These are phyloP conservation scores for Epinotia bilunana DNA, from an alignment of 2,888 invertebrate genomes.

Conservation along the genomic window DNA sequence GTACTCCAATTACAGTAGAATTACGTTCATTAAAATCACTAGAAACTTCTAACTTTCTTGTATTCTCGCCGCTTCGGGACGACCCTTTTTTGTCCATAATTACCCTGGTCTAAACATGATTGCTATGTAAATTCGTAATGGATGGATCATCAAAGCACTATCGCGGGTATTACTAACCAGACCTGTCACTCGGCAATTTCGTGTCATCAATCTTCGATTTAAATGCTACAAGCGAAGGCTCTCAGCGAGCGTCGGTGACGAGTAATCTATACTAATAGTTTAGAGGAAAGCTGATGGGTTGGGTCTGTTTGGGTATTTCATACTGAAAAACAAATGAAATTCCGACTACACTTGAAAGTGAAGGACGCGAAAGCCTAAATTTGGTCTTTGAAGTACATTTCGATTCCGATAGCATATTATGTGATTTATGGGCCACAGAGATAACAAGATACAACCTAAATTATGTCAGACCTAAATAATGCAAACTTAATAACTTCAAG, in stretches of 20 bases:
- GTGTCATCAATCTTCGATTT: constrained; percentile 72
- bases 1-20: constrained; percentile 32
- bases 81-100: constrained; percentile 48
- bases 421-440: too few relatives aligned
- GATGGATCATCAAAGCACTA: constrained; percentile 67
- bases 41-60: constrained; percentile 41
- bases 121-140: constrained; percentile 74
- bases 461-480: too few relatives aligned
- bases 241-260: constrained; percentile 57
- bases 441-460: too few relatives aligned
- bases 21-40: constrained; percentile 36
- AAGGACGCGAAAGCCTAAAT: neutral
- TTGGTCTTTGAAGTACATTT: neutral
- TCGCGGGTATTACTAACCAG: constrained; percentile 64
- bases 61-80: constrained; percentile 50
- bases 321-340: neutral
- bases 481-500: too few relatives aligned
- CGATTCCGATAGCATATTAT: too few relatives aligned
- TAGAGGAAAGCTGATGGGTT: constrained; percentile 38
- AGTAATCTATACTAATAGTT: constrained; percentile 57
- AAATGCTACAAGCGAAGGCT: constrained; percentile 75
- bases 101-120: constrained; percentile 53
- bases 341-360: neutral
- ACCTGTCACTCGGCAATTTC: constrained; percentile 66
- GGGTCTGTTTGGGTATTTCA: neutral